Evolutionary conservation across 2,113 vertebrate genomes (phyloP), one percentile per base, ranked within the genome.

Genomic region (Laticauda colubrina): DNA sequence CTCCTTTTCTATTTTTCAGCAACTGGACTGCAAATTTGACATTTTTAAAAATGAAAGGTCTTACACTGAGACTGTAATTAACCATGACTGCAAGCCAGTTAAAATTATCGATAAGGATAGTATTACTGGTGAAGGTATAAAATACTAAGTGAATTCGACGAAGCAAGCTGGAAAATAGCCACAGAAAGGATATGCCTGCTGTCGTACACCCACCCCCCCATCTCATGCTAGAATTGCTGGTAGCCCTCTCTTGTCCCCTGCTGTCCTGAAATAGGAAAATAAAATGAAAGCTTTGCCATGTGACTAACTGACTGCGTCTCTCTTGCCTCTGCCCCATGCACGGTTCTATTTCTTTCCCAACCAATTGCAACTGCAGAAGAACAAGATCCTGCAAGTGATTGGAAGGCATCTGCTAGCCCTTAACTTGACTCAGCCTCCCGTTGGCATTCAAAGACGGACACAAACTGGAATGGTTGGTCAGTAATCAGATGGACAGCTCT

Each of bases 51-150:
- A 26, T 0, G 34, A 24, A 43, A 23, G 15, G 6, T 5, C 3
- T 6, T 3, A 10, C 10, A 0, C 1, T 0, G 55, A 89, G 4
- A 1, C 2, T 6, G 23, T 88, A 4, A 0, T 89, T 0, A 24
- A 8, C 21, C 43, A 90, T 8, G 1, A 9, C 14, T 90, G 89
- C 59, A 48, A 10, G 29, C 26, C 3, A 1, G 1, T 53, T 18
- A 8, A 26, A 89, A 4, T 89, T 0, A 6, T 34, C 0, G 7
- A 23, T 53, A 34, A 11, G 29, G 3, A 1, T 3, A n/a, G 1
- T 51, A 1, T 29, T n/a, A 2, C 34, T 24, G 89, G 61, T 14
- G 89, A 89, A 29, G 12, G 24, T 9, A 9, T 0, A 59, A 8
- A 59, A 24, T 59, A 21, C 55, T 57, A 57, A 64, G 26, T 12